Evolutionary conservation across 2,888 invertebrate genomes (phyloP).

Genomic region (Fragum sueziense): DNA sequence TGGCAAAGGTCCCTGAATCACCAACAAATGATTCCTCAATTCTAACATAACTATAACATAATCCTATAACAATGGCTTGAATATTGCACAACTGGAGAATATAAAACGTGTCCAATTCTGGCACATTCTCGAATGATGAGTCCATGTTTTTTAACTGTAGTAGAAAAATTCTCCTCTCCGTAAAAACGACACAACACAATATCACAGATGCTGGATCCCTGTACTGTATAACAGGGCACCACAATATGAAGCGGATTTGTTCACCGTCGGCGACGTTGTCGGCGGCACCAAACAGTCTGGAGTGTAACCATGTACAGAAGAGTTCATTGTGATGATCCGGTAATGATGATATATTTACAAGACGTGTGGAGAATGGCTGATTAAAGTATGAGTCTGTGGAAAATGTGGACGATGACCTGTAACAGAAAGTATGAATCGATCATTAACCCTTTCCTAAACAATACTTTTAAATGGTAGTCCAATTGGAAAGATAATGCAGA

Average conservation of each 20-base stretch:
- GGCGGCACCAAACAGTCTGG: slow-evolving; percentile 63
- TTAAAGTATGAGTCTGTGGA: slow-evolving; percentile 15
- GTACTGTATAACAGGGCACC: slow-evolving; percentile 77
- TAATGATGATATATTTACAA: slow-evolving; percentile 58
- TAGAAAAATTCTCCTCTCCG: slow-evolving; percentile 71
- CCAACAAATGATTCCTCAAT: slow-evolving; percentile 80
- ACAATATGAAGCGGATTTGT: slow-evolving; percentile 70
- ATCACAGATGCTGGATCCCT: slow-evolving; percentile 63
- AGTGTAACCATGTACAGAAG: slow-evolving; percentile 70
- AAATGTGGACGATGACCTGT: slow-evolving; percentile 16
- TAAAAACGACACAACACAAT: slow-evolving; percentile 76
- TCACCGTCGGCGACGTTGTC: slow-evolving; percentile 53
- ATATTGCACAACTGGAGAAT: slow-evolving; percentile 78
- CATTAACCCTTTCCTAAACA: too few relatives aligned
- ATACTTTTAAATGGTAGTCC: too few relatives aligned
- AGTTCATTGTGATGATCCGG: slow-evolving; percentile 59
- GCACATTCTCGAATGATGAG: slow-evolving; percentile 69
- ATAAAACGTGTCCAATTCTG: slow-evolving; percentile 75
- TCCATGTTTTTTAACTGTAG: slow-evolving; percentile 65
- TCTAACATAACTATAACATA: slow-evolving; percentile 74
- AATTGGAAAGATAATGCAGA: too few relatives aligned
- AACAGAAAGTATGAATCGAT: too few relatives aligned
- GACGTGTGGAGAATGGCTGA: slow-evolving; percentile 22
- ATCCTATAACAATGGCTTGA: slow-evolving; percentile 77
- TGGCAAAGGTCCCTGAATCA: slow-evolving; percentile 75